phyloP scores from a whole-genome alignment of 1,140 invertebrate genomes.

The Notospermus geniculatus region DNA sequence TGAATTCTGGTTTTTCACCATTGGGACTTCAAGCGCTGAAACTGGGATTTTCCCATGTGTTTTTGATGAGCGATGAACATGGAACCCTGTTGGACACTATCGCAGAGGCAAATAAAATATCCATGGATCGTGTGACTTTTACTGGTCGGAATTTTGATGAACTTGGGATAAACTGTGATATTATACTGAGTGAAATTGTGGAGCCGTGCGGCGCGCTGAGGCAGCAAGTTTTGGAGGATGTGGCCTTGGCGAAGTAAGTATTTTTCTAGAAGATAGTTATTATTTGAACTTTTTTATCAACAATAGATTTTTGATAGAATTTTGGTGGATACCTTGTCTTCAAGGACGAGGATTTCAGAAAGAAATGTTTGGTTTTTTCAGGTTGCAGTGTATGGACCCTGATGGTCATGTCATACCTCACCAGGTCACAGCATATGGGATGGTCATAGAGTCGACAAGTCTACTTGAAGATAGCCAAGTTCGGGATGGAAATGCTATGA shows the following conservation, averaged over 20 bases:
- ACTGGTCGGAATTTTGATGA: conserved; percentile 20
- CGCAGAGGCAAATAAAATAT: conserved; percentile 24
- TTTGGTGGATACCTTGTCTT: no score
- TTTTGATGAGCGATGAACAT: conserved; percentile 18
- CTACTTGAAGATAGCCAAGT: conserved; percentile 44
- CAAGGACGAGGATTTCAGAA: no score
- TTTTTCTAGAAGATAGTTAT: no score
- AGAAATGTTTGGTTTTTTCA: conserved; percentile 15
- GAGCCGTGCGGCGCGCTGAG: conserved; percentile 38
- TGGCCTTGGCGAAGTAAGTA: conserved; percentile 34
- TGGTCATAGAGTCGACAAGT: conserved; percentile 44
- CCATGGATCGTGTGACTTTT: conserved; percentile 18
- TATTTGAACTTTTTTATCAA: no score
- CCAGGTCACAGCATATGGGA: conserved; percentile 43
- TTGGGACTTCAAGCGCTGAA: conserved; percentile 29
- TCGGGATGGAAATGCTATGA: conserved; percentile 34
- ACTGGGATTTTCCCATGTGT: conserved; percentile 21
- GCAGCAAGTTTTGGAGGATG: conserved; percentile 41
- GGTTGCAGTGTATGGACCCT: conserved; percentile 30
- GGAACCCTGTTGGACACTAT: conserved; percentile 24
- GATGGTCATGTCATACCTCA: conserved; percentile 54
- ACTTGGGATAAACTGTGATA: conserved; percentile 19
- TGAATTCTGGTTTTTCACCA: conserved; percentile 30
- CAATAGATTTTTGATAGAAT: no score
- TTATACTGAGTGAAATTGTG: conserved; percentile 35